phyloP scores from a whole-genome alignment of 2,888 invertebrate genomes.

The Melitaea athalia region DNA sequence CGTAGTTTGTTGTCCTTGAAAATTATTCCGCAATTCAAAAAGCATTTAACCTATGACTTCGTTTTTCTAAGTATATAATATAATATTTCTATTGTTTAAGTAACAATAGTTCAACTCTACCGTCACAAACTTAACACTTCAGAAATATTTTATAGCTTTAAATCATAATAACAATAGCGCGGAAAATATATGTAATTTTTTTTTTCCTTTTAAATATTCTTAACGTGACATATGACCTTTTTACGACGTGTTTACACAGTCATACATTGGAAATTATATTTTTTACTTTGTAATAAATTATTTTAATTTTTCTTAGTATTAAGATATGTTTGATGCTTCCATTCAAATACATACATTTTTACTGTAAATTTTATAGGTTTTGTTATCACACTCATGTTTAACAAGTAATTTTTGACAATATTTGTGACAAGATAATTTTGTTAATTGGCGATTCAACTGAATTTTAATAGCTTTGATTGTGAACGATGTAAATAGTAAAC shows the following conservation, averaged over 20 bases:
- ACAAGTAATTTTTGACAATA: too few species aligned
- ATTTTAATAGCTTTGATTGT: too few species aligned
- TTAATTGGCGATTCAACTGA: too few species aligned
- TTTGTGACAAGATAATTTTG: too few species aligned
- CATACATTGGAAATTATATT: background rate
- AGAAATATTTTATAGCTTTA: background rate
- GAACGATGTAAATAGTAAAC: too few species aligned
- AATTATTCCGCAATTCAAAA: background rate
- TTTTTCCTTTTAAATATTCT: background rate
- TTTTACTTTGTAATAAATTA: background rate
- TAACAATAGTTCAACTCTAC: background rate
- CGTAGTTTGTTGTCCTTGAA: background rate
- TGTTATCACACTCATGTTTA: too few species aligned
- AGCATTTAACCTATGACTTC: background rate
- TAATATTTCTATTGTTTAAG: background rate
- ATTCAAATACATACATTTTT: background rate
- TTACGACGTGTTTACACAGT: background rate
- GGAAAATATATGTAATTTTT: constrained; percentile 1
- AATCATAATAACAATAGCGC: background rate
- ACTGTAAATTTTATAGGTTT: background rate
- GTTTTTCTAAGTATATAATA: background rate
- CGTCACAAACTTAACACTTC: background rate
- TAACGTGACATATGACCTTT: background rate
- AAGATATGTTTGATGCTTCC: background rate
- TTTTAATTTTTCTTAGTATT: background rate